Conservation (phyloP, 2,888 invertebrate species). For the Lasioglossum villosulum region DNA sequence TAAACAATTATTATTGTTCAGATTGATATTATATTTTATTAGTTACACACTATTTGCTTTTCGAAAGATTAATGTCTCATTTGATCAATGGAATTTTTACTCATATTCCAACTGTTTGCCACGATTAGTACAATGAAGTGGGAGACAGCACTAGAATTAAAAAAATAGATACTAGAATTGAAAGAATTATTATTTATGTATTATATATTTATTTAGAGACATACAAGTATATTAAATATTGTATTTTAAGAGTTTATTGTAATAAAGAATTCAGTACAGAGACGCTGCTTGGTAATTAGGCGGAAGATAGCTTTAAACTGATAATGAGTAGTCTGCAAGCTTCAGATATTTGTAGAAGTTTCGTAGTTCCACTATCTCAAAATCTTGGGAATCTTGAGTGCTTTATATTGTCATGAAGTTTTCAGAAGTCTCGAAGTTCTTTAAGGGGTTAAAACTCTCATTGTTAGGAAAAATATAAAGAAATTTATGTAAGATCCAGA, state of each 20-base stretch:
- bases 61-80: too few species aligned
- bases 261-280: not conserved
- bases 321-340: not conserved
- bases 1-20: not conserved
- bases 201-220: too few species aligned
- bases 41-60: too few species aligned
- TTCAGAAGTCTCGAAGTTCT: not conserved
- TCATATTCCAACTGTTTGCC: not conserved
- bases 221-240: not conserved
- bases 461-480: not conserved
- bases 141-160: not conserved
- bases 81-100: too few species aligned
- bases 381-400: not conserved
- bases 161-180: too few species aligned
- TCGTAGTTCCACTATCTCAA: not conserved
- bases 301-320: not conserved
- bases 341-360: not conserved
- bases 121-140: not conserved
- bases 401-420: not conserved
- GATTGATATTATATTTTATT: not conserved
- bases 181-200: too few species aligned
- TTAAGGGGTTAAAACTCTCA: not conserved
- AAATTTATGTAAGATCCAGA: too few species aligned
- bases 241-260: not conserved
- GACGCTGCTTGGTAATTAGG: not conserved